Conservation (phyloP, 2,888 invertebrate species). For the Yponomeuta evonymella region DNA sequence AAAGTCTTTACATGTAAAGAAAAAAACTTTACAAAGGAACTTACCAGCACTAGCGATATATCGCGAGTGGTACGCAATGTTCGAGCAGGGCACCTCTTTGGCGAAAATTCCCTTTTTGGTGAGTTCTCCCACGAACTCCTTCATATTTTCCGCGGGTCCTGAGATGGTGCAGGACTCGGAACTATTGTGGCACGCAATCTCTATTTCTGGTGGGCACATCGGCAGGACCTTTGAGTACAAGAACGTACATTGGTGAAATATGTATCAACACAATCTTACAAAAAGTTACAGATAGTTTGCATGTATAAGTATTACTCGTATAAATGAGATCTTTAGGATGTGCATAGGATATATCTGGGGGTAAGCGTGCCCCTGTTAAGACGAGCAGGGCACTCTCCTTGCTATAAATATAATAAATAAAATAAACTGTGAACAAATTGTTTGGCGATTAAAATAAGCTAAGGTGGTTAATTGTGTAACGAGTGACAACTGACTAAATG, state of each 20-base stretch:
- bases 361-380: too few species aligned
- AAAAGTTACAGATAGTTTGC: too few species aligned
- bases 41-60: slow-evolving; percentile 81
- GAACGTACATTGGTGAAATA: not conserved
- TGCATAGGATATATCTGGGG: too few species aligned
- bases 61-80: slow-evolving; percentile 91
- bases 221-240: slow-evolving; percentile 28
- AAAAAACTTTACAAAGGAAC: slow-evolving; percentile 7
- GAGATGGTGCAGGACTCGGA: slow-evolving; percentile 85
- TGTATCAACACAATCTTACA: not conserved
- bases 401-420: too few species aligned
- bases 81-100: slow-evolving; percentile 75
- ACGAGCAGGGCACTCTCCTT: too few species aligned
- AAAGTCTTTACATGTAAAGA: not conserved
- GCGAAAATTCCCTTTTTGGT: slow-evolving; percentile 45
- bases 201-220: slow-evolving; percentile 76
- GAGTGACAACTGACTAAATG: too few species aligned
- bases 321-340: too few species aligned
- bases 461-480: too few species aligned
- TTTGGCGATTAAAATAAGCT: too few species aligned
- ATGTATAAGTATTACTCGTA: too few species aligned
- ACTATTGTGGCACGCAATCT: slow-evolving; percentile 88
- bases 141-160: slow-evolving; percentile 80
- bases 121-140: slow-evolving; percentile 70
- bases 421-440: too few species aligned